These are phyloP conservation scores for Leucophenga maculata DNA, from an alignment of 2,888 invertebrate genomes.

Conservation along the genomic window DNA sequence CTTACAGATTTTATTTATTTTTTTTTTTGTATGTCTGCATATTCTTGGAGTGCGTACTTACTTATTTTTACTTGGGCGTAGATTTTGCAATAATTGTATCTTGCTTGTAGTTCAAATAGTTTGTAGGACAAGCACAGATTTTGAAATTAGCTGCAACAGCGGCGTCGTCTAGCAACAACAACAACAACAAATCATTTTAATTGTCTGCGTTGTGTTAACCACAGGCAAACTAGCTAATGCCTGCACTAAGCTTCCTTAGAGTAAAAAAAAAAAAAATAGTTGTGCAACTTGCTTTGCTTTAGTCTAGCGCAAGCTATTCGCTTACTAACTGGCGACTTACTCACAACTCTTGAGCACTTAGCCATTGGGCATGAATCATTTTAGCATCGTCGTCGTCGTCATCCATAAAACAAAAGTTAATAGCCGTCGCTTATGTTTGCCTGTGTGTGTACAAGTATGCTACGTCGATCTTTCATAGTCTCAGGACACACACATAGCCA, in stretches of 20 bases:
- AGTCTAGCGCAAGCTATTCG: neutral
- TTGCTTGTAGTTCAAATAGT: no score
- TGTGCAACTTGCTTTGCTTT: no score
- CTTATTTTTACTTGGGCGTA: no score
- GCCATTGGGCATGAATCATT: conserved; percentile 52
- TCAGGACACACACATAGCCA: neutral
- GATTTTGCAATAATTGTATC: no score
- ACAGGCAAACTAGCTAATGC: conserved; percentile 8
- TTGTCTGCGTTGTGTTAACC: neutral
- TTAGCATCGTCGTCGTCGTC: conserved; percentile 25
- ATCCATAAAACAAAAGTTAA: conserved; percentile 62
- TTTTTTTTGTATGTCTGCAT: no score
- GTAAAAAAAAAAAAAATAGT: no score
- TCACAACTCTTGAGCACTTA: conserved; percentile 40
- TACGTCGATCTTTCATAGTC: neutral
- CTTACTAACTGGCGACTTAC: conserved; percentile 13
- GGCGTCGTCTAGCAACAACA: neutral
- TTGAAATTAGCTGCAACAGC: neutral
- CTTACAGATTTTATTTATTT: neutral
- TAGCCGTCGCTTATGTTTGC: conserved; percentile 49
- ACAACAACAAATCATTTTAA: conserved; percentile 28
- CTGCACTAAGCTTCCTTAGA: conserved; percentile 14
- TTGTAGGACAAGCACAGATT: neutral
- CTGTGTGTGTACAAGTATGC: conserved; percentile 25
- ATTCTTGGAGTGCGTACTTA: no score